Base-by-base conservation (phyloP, 92 coral and sea anemone species). In the Meandrina meandrites region DNA sequence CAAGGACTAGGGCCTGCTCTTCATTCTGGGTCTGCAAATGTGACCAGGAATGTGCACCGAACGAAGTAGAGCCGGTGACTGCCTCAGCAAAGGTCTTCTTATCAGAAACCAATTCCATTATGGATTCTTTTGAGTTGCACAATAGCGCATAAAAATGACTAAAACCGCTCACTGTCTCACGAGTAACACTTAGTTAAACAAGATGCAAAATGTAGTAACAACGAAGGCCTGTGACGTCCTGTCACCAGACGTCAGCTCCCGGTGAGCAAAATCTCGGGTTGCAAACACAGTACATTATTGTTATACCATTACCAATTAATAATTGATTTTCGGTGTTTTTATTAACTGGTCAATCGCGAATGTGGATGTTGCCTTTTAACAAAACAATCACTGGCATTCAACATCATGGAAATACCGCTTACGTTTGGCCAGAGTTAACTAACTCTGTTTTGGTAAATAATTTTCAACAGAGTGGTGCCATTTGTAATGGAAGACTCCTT, bases 1-100 rank as follows among this genome's bases (percentile, higher is more conserved):
- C 64, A 76, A 45, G 62, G 58, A 45, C 80, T 76, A 76, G 80
- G 17, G 80, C 80, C 80, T 47, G 3, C 57, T 45, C 80, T 76
- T 45, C 80, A 47, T 76, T 32, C 80, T 19, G 80, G 80, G 56
- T 76, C 80, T 42, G 80, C 80, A 76, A 48, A 76, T 76, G 80
- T 76, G 80, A 76, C 62, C 35, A 76, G 80, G 80, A 76, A 76
- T 76, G 56, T 76, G 35, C 62, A 47, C 80, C 80, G 58, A 76
- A 76, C 5, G 80, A 76, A 76, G 5, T 76, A 2, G 56, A 27
- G 62, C 80, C 80, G 60, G 35, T 76, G 4, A 76, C 80, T 76
- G 80, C 80, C 35, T 76, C 58, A 76, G 80, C 80, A 47, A 4
- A 76, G 35, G 80, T 45, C 80, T 76, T 76, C 62, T 76, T 76